Conservation (phyloP, 2,888 invertebrate genomes). For the Epistrophella euchroma region DNA sequence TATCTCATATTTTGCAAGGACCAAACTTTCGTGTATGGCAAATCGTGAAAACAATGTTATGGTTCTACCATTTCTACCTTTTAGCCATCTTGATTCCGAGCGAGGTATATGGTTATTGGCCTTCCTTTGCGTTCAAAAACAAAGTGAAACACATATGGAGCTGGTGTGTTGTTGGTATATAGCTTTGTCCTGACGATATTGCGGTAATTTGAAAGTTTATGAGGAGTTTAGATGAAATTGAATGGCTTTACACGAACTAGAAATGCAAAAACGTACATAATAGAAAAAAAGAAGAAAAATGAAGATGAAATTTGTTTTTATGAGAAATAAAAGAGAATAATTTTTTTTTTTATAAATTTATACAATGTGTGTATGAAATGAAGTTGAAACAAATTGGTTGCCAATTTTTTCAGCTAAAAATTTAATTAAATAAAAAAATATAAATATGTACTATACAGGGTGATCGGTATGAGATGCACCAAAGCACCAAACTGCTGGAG, state of each 20-base stretch:
- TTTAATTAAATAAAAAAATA: no score
- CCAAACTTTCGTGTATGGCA: conserved; percentile 65
- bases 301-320: conserved; percentile 72
- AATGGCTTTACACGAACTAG: conserved; percentile 64
- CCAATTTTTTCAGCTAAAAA: conserved; percentile 25
- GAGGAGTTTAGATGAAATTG: conserved; percentile 76
- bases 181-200: conserved; percentile 69
- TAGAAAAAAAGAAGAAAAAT: conserved; percentile 42
- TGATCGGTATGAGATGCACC: no score
- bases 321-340: conserved; percentile 55
- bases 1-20: conserved; percentile 75
- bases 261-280: conserved; percentile 27
- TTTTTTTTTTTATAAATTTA: conserved; percentile 57
- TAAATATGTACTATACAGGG: no score
- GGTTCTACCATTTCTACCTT: conserved; percentile 63
- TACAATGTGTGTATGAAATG: background rate
- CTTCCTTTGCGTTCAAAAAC: conserved; percentile 61
- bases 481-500: no score
- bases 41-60: conserved; percentile 74
- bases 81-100: conserved; percentile 75
- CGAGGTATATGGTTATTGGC: conserved; percentile 74
- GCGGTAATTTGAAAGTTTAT: conserved; percentile 75
- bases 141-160: conserved; percentile 67
- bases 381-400: conserved; percentile 45
- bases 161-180: conserved; percentile 58